A percentile compares a stretch with the other conserved stretches of the same genome.
phyloP scores from a whole-genome alignment of 2,113 vertebrate species.

The Chloebia gouldiae region DNA sequence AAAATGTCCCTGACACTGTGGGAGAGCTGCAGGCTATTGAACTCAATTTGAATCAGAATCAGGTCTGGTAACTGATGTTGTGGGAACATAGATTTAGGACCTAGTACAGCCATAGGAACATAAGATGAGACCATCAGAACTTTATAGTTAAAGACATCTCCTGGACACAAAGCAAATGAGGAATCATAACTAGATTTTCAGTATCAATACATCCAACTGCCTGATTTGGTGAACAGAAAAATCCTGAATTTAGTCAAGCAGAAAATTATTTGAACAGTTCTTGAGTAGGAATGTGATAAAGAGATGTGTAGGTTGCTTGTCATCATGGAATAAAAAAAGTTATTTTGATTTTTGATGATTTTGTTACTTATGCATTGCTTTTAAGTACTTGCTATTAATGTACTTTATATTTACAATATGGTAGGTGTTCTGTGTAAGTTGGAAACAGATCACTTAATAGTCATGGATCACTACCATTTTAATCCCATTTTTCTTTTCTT shows the following conservation, averaged over 20 bases:
- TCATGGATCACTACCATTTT: neutral
- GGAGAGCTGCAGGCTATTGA: constrained; percentile 91
- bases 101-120: neutral
- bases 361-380: neutral
- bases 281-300: neutral
- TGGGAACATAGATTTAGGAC: neutral
- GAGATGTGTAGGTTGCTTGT: neutral
- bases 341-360: neutral
- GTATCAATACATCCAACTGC: neutral
- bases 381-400: neutral
- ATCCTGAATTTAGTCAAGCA: neutral
- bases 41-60: constrained; percentile 98
- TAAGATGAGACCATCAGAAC: neutral
- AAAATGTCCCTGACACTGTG: constrained; percentile 81
- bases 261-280: neutral
- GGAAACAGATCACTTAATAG: neutral
- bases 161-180: neutral
- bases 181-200: neutral
- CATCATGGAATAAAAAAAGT: neutral
- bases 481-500: neutral
- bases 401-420: neutral
- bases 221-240: neutral
- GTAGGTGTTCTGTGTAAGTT: neutral
- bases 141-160: neutral
- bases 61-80: constrained; percentile 76